phyloP scores from a whole-genome alignment of 2,888 invertebrate genomes.

The Pristionchus fissidentatus region DNA sequence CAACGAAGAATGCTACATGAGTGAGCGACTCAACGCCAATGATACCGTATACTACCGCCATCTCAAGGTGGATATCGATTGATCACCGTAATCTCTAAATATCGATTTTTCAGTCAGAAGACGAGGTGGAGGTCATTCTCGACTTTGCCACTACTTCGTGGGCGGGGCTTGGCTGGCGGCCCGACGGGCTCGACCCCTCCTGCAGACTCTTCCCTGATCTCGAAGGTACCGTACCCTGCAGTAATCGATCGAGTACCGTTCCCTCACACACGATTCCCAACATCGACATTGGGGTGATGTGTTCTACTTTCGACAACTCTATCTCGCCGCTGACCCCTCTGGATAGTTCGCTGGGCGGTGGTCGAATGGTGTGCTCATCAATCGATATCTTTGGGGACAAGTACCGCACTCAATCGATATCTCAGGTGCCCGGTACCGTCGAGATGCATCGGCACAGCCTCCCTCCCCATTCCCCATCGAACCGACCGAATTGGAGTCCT shows the following conservation, averaged over 20 bases:
- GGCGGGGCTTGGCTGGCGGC: slow-evolving; percentile 72
- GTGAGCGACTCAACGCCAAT: slow-evolving; percentile 60
- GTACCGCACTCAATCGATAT: background rate
- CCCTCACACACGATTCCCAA: background rate
- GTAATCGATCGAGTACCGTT: background rate
- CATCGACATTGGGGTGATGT: too few species aligned
- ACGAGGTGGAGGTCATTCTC: slow-evolving; percentile 71
- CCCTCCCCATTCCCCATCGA: background rate
- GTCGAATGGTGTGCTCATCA: background rate
- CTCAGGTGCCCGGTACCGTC: slow-evolving; percentile 24
- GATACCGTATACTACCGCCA: slow-evolving; percentile 66
- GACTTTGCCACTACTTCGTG: slow-evolving; percentile 69
- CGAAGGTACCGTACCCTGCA: slow-evolving; percentile 54
- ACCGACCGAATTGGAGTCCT: slow-evolving; percentile 22
- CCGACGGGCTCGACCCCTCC: slow-evolving; percentile 65
- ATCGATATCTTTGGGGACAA: background rate
- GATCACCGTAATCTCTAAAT: background rate
- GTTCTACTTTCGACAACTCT: too few species aligned
- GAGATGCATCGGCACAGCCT: background rate
- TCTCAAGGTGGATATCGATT: slow-evolving; percentile 55
- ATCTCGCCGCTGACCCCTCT: too few species aligned
- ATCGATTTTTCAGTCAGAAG: slow-evolving; percentile 52
- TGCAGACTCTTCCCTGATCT: slow-evolving; percentile 74
- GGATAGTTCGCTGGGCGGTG: too few species aligned
- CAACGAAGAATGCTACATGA: slow-evolving; percentile 67